phyloP scores from a whole-genome alignment of 2,797 vertebrate species.

The Glyptemys insculpta region DNA sequence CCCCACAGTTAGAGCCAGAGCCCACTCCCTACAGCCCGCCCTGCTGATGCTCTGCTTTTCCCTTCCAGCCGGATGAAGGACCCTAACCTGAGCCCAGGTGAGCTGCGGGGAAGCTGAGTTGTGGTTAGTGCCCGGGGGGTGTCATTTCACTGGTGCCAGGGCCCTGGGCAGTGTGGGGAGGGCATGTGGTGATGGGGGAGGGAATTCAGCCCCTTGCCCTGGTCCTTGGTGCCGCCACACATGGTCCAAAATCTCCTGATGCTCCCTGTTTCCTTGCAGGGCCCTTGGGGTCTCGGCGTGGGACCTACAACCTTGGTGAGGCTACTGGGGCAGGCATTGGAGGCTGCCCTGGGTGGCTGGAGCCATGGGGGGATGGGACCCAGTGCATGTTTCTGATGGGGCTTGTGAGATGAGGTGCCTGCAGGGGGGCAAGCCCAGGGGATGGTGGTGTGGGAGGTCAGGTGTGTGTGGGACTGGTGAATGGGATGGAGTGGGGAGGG shows the following conservation, averaged over 20 bases:
- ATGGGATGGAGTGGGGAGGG: background rate
- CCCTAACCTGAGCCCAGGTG: slow-evolving; percentile 82
- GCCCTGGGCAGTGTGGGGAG: too few relatives aligned
- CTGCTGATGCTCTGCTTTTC: slow-evolving; percentile 40
- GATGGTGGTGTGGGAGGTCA: too few relatives aligned
- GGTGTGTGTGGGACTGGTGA: too few relatives aligned
- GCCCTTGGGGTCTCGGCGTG: slow-evolving; percentile 85
- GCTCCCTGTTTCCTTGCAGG: slow-evolving; percentile 68
- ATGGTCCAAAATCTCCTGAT: background rate
- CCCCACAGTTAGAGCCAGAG: slow-evolving; percentile 25
- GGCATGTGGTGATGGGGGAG: too few relatives aligned
- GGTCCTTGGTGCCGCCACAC: background rate
- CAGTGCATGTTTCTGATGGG: background rate
- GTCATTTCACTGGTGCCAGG: background rate
- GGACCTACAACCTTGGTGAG: slow-evolving; percentile 89
- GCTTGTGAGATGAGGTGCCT: background rate
- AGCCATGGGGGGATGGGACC: background rate
- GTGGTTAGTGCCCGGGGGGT: background rate
- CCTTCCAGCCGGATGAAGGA: slow-evolving; percentile 84
- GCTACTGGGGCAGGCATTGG: background rate
- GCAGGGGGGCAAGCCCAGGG: background rate
- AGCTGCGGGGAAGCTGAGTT: background rate
- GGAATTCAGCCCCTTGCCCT: background rate
- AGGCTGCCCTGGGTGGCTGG: background rate
- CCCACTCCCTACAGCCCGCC: background rate